Evolutionary conservation across 2,888 invertebrate genomes (phyloP).

Genomic region (Pandemis corylana): DNA sequence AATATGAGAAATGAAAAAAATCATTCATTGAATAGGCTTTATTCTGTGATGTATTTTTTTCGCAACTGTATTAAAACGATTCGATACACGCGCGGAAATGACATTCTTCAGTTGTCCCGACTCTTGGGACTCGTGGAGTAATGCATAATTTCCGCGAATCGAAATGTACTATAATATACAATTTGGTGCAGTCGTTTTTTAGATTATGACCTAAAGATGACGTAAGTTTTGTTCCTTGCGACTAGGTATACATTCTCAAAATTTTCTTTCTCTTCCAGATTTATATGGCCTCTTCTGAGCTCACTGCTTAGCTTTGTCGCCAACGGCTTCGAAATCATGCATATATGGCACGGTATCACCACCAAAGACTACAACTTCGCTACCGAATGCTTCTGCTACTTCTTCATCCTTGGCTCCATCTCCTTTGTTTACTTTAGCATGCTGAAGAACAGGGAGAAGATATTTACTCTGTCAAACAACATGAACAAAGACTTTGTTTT

Average conservation of each 20-base stretch:
- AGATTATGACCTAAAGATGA: too few species aligned
- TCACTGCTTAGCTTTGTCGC: slow-evolving; percentile 47
- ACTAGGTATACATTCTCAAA: neutral
- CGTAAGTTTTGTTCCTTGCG: too few species aligned
- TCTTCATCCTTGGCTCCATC: slow-evolving; percentile 56
- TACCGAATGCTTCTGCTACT: slow-evolving; percentile 67
- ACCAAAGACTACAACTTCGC: slow-evolving; percentile 60
- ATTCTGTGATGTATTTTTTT: too few species aligned
- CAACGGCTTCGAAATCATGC: slow-evolving; percentile 52
- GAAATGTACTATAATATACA: too few species aligned
- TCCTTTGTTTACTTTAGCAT: slow-evolving; percentile 55
- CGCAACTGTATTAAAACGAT: too few species aligned
- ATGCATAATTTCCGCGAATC: too few species aligned
- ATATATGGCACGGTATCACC: slow-evolving; percentile 53
- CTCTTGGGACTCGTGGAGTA: too few species aligned
- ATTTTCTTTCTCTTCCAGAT: slow-evolving; percentile 51
- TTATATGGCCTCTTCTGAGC: slow-evolving; percentile 56
- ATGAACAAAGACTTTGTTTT: slow-evolving; percentile 63
- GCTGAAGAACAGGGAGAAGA: slow-evolving; percentile 50
- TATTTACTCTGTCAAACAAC: slow-evolving; percentile 53
- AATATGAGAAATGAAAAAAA: too few species aligned
- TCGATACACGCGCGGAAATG: too few species aligned
- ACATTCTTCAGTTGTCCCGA: too few species aligned
- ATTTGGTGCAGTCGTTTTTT: too few species aligned
- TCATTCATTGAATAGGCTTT: too few species aligned